Percentiles rank a stretch among this genome's conserved stretches.
These are phyloP conservation scores for Cynocephalus volans DNA, from an alignment of 2,113 vertebrate genomes.

Conservation along the genomic window DNA sequence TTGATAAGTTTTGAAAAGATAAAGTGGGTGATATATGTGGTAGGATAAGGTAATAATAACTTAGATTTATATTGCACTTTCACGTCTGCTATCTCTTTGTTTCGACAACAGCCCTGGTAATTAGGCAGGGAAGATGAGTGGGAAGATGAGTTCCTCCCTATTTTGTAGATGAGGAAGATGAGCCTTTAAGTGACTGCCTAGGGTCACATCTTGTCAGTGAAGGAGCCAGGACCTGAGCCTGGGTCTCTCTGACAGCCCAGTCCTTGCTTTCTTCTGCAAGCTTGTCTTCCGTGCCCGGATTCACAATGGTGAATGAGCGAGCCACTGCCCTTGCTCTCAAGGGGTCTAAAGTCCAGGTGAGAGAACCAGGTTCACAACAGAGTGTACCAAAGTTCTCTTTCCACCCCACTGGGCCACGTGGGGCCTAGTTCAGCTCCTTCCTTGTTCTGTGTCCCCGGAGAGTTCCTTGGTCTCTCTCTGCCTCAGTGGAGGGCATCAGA, in stretches of 20 bases:
- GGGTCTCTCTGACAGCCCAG: neutral
- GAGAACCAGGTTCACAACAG: neutral
- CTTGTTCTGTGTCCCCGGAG: neutral
- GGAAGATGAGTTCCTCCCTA: neutral
- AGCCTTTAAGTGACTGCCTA: neutral
- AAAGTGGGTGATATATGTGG: neutral
- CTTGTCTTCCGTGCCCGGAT: fast-evolving
- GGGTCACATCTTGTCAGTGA: neutral
- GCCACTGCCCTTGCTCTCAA: neutral
- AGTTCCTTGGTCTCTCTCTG: neutral
- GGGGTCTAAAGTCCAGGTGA: neutral
- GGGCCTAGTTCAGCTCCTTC: neutral
- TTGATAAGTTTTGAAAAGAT: neutral
- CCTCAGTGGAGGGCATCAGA: neutral
- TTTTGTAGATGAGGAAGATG: neutral
- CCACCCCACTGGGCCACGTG: fast-evolving
- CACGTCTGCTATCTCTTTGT: neutral
- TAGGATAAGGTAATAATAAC: neutral
- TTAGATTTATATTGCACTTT: neutral
- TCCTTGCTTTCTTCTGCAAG: neutral
- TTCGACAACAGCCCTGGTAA: neutral
- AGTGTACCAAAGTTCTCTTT: neutral
- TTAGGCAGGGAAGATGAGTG: neutral
- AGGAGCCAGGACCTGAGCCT: neutral
- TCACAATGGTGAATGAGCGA: neutral